Conservation (phyloP, 2,113 vertebrate genomes). For the Tupaia tana region DNA sequence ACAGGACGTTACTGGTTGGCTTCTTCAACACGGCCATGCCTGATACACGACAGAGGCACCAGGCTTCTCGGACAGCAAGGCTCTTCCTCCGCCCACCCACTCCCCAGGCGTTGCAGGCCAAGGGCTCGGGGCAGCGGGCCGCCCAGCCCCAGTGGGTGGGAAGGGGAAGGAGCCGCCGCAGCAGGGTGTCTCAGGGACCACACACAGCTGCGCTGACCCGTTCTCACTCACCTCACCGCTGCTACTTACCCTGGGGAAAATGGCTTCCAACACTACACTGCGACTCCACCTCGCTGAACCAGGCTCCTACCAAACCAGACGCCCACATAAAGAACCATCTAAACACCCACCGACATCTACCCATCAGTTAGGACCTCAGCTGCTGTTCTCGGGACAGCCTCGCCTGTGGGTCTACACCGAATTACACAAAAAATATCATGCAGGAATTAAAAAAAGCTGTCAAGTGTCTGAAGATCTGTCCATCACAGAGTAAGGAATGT, state of each 20-base stretch:
- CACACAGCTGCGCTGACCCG: no score
- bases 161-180: neutral
- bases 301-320: neutral
- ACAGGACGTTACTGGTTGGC: neutral
- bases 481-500: neutral
- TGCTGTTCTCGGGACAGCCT: neutral
- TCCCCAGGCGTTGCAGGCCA: neutral
- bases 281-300: neutral
- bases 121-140: no score
- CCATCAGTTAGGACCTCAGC: neutral
- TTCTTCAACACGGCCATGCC: neutral
- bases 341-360: neutral
- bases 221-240: no score
- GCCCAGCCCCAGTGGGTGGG: no score
- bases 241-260: neutral
- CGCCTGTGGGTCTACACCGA: no score
- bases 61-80: neutral
- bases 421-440: neutral
- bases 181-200: neutral
- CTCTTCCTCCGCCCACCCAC: neutral
- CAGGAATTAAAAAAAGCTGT: neutral
- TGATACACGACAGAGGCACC: neutral
- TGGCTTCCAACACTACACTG: neutral
- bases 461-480: neutral
- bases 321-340: neutral